Percentiles rank a stretch among this genome's conserved stretches.
Conservation (phyloP, 2,888 invertebrate genomes). For the Drosophila neutralis region DNA sequence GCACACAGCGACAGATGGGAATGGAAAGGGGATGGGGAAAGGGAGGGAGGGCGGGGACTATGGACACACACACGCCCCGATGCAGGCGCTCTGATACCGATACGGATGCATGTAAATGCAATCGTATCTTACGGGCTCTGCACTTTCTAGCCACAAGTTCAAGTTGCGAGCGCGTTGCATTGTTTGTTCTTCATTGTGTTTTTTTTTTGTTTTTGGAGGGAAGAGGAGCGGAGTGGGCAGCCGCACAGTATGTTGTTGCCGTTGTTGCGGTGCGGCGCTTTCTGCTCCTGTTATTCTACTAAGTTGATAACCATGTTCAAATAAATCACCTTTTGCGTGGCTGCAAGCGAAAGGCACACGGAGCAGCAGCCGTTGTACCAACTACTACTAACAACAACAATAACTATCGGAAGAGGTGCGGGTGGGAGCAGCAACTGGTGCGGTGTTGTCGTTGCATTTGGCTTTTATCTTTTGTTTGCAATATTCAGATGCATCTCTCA, state of each 20-base stretch:
- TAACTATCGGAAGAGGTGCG: not conserved
- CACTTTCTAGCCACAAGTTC: constrained; percentile 80
- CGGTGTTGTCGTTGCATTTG: constrained; percentile 76
- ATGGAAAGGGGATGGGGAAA: no score
- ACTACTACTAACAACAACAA: constrained; percentile 30
- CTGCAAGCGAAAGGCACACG: constrained; percentile 76
- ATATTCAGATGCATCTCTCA: constrained; percentile 81
- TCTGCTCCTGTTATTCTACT: constrained; percentile 83
- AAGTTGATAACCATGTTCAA: constrained; percentile 85
- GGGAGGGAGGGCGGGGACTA: not conserved
- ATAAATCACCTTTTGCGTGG: constrained; percentile 84
- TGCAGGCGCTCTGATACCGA: constrained; percentile 76
- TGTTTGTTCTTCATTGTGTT: constrained; percentile 79
- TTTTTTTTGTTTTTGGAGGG: constrained; percentile 19
- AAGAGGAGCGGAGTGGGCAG: constrained; percentile 7
- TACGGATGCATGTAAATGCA: constrained; percentile 82
- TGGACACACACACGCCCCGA: constrained; percentile 71
- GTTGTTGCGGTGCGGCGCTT: constrained; percentile 73
- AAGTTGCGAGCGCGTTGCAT: constrained; percentile 76
- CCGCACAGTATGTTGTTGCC: constrained; percentile 33
- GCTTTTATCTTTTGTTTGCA: constrained; percentile 81
- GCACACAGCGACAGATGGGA: constrained; percentile 42
- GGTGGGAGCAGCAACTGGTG: constrained; percentile 37
- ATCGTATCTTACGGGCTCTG: constrained; percentile 82
- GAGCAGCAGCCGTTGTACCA: constrained; percentile 50